phyloP scores from a whole-genome alignment of 2,888 invertebrate genomes.

The Terebella lapidaria region DNA sequence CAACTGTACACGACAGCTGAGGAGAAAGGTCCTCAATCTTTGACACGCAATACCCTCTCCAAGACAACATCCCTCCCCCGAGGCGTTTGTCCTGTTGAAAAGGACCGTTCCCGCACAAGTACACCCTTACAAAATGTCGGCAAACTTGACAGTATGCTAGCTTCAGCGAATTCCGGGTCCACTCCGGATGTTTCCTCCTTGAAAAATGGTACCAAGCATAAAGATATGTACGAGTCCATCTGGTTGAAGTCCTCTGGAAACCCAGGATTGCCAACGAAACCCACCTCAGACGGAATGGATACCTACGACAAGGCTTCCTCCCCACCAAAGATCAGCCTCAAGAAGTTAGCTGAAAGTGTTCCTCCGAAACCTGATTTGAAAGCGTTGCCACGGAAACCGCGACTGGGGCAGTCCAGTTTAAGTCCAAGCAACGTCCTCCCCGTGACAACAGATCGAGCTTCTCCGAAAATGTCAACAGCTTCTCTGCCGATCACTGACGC shows the following conservation, averaged over 20 bases:
- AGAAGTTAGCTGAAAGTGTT: background rate
- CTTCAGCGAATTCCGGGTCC: background rate
- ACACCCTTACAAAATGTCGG: background rate
- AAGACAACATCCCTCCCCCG: background rate
- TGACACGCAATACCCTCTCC: too few relatives aligned
- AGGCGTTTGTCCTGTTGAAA: too few relatives aligned
- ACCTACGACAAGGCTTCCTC: background rate
- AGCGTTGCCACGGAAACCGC: constrained; percentile 22
- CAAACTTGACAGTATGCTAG: background rate
- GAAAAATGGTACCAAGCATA: background rate
- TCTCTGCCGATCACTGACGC: constrained; percentile 2
- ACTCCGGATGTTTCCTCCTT: too few relatives aligned
- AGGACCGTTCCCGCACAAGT: background rate
- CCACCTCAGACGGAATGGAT: background rate
- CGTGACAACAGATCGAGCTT: too few relatives aligned
- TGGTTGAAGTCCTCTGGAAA: background rate
- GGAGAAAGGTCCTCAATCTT: background rate
- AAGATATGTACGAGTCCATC: too few relatives aligned
- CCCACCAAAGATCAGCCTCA: too few relatives aligned
- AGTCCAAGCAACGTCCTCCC: constrained; percentile 24
- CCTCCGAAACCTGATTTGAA: background rate
- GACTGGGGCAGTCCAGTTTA: constrained; percentile 34
- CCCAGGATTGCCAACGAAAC: background rate
- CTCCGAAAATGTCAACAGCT: too few relatives aligned
- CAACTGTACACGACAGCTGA: background rate